Evolutionary conservation across 2,113 vertebrate species (phyloP), one percentile per base, ranked within the genome.

Genomic region (Ophthalmolycus amberensis): DNA sequence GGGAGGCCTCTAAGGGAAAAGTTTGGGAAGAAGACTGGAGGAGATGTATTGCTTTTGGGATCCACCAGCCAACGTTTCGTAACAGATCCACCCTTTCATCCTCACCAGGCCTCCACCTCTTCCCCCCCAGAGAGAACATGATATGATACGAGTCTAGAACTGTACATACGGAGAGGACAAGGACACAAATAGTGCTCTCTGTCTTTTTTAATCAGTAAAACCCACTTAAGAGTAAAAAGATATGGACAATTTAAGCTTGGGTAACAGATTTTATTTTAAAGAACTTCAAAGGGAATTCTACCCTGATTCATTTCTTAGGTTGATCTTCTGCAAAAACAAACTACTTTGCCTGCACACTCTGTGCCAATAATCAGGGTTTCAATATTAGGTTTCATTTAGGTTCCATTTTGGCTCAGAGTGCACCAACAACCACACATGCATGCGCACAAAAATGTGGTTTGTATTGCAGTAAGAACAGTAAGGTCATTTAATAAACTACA

Each of bases 41-140:
- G 72, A 77, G 78, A 86, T 76, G 73, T 88, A 59, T 56, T 88
- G 75, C 84, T 85, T 77, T 77, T 76, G 82, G 89, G 79, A 89
- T 81, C 71, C 80, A 56, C 73, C 46, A 74, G 75, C 75, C 20
- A 12, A 37, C 12, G 79, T 85, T 87, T 78, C 40, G 6, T 67
- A 80, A 84, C 42, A 71, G 32, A 32, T 32, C 74, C 10, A 32
- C 25, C 62, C 70, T 77, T 79, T 86, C 56, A 72, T 85, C 85
- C 79, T 59, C 82, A 25, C 82, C 71, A 82, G 85, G 67, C 72
- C 62, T 84, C 60, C 74, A 50, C 50, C 76, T 80, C 64, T 27
- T 72, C 32, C 64, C 27, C 10, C 10, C 65, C 32, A 3, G 75
- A 69, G 71, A 64, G 40, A 82, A 86, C 67, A 38, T 63, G 68